Conservation (phyloP, 2,888 invertebrate genomes). For the Cryptocheilus praepositus region DNA sequence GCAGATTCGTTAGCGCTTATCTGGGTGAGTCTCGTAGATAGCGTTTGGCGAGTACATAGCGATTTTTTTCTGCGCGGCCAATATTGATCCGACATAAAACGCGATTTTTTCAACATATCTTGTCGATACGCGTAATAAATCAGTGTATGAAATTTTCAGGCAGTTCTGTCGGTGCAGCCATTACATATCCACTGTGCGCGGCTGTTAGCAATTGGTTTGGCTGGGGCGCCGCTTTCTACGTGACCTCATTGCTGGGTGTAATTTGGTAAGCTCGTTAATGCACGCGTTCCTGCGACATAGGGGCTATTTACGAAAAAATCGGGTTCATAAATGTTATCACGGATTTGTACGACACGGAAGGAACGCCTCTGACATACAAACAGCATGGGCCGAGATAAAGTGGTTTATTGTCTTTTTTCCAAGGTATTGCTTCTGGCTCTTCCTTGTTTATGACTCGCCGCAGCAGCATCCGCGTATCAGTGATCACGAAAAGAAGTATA, state of each 20-base stretch:
- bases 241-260: constrained; percentile 79
- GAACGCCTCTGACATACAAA: no score
- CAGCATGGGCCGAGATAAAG: no score
- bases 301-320: no score
- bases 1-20: constrained; percentile 82
- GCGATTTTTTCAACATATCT: not conserved
- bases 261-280: constrained; percentile 77
- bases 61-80: no score
- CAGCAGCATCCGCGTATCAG: constrained; percentile 81
- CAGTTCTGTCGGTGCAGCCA: constrained; percentile 81
- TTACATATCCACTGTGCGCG: constrained; percentile 84
- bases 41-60: no score
- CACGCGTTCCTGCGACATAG: no score
- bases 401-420: not conserved
- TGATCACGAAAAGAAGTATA: constrained; percentile 78
- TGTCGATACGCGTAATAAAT: not conserved
- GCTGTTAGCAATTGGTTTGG: constrained; percentile 80
- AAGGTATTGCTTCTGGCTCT: constrained; percentile 77
- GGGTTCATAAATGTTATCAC: no score
- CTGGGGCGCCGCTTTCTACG: constrained; percentile 85
- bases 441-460: constrained; percentile 81
- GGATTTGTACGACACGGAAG: no score
- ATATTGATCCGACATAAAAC: constrained; percentile 1
- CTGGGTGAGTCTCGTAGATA: constrained; percentile 72
- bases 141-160: constrained; percentile 66